Conservation (phyloP, 2,888 invertebrate genomes). For the Drepanosiphum platanoidis region DNA sequence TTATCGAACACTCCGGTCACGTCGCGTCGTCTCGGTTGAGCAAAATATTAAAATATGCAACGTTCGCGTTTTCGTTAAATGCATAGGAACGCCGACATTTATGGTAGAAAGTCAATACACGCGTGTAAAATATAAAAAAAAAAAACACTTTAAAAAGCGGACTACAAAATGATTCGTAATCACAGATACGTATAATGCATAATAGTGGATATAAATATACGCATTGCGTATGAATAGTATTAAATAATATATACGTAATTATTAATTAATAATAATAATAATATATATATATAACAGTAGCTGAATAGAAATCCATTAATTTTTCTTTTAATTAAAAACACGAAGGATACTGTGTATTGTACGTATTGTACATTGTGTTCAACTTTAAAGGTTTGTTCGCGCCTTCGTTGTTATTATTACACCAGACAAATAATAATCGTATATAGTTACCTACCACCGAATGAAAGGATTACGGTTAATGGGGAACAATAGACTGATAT, state of each 20-base stretch:
- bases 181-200: neutral
- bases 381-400: constrained; percentile 23
- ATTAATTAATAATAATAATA: neutral
- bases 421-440: constrained; percentile 11
- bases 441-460: neutral
- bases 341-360: constrained; percentile 19
- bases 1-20: constrained; percentile 3
- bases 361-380: constrained; percentile 24
- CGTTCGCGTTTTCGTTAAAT: neutral
- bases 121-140: neutral
- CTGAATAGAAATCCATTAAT: constrained; percentile 37
- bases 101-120: neutral
- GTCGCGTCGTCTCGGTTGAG: neutral
- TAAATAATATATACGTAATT: no score
- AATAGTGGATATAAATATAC: neutral
- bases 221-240: no score
- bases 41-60: neutral
- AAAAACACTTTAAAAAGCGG: neutral
- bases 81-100: neutral
- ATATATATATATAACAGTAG: neutral
- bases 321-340: constrained; percentile 38
- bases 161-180: neutral
- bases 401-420: constrained; percentile 27
- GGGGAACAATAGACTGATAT: constrained; percentile 12
- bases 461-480: constrained; percentile 36